Conservation (phyloP, 1,140 invertebrate genomes). For the Uloborus diversus region DNA sequence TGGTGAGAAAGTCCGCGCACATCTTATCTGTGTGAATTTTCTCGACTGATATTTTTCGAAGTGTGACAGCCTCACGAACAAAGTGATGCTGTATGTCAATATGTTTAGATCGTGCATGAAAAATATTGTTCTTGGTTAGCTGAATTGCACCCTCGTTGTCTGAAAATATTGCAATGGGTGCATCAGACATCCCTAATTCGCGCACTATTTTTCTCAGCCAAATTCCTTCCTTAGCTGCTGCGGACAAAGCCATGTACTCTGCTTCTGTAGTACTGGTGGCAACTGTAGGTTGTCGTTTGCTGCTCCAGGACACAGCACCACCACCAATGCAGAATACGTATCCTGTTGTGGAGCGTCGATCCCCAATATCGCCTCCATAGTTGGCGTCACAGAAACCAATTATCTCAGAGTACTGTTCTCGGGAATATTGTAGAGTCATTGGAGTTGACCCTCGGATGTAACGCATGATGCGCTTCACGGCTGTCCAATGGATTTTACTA, state of each 20-base stretch:
- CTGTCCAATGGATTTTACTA: slow-evolving; percentile 63
- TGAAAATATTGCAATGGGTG: slow-evolving; percentile 4
- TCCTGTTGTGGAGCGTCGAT: slow-evolving; percentile 62
- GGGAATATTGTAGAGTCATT: neutral
- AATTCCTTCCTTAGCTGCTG: slow-evolving; percentile 64
- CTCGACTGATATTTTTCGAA: slow-evolving; percentile 59
- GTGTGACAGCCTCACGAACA: slow-evolving; percentile 63
- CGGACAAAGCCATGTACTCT: slow-evolving; percentile 62
- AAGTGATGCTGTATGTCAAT: slow-evolving; percentile 61
- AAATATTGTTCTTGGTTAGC: slow-evolving; percentile 56
- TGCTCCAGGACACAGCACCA: slow-evolving; percentile 59
- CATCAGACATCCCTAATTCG: neutral
- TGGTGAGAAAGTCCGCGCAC: neutral
- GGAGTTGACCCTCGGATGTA: slow-evolving; percentile 66
- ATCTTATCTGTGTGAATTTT: slow-evolving; percentile 1
- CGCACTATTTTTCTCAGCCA: slow-evolving; percentile 61
- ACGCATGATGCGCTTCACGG: slow-evolving; percentile 65
- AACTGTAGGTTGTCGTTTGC: slow-evolving; percentile 38
- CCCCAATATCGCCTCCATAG: slow-evolving; percentile 62
- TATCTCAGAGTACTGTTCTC: neutral
- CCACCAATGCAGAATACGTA: slow-evolving; percentile 60
- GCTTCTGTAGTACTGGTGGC: slow-evolving; percentile 54
- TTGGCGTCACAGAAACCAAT: slow-evolving; percentile 64
- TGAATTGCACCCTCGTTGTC: slow-evolving; percentile 61
- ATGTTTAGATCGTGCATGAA: slow-evolving; percentile 60